These are phyloP conservation scores for Dreissena polymorpha DNA, from an alignment of 1,140 invertebrate genomes.

Conservation along the genomic window DNA sequence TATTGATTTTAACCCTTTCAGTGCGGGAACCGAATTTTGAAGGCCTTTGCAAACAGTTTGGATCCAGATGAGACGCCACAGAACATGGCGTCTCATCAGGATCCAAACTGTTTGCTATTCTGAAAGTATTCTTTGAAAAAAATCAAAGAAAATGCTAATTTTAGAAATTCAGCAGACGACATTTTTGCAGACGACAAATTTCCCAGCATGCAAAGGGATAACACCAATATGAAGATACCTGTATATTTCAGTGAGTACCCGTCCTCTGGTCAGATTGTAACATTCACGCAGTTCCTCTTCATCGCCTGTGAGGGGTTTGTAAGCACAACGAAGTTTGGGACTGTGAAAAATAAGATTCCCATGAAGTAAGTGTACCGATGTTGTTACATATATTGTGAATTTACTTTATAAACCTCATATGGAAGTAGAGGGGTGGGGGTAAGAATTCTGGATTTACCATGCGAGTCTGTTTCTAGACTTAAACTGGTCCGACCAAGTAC, in stretches of 20 bases:
- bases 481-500: neutral
- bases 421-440: neutral
- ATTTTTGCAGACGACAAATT: too few species aligned
- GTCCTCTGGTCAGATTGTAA: slow-evolving; percentile 95
- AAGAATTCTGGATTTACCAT: neutral
- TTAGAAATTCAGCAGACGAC: too few species aligned
- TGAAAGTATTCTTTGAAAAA: too few species aligned
- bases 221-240: neutral
- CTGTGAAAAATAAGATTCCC: slow-evolving; percentile 83
- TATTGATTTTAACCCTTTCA: too few species aligned
- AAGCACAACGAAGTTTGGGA: slow-evolving; percentile 93
- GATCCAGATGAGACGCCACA: too few species aligned
- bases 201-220: too few species aligned
- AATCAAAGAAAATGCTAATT: too few species aligned
- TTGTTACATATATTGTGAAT: neutral
- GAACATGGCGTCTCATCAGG: too few species aligned
- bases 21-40: too few species aligned
- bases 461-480: neutral
- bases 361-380: slow-evolving; percentile 77
- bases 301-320: slow-evolving; percentile 95
- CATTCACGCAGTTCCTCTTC: slow-evolving; percentile 95
- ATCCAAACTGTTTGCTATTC: too few species aligned
- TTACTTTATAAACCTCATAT: neutral
- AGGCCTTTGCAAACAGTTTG: too few species aligned
- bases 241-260: slow-evolving; percentile 89